Evolutionary conservation across 2,113 vertebrate species (phyloP).

Genomic region (human): DNA sequence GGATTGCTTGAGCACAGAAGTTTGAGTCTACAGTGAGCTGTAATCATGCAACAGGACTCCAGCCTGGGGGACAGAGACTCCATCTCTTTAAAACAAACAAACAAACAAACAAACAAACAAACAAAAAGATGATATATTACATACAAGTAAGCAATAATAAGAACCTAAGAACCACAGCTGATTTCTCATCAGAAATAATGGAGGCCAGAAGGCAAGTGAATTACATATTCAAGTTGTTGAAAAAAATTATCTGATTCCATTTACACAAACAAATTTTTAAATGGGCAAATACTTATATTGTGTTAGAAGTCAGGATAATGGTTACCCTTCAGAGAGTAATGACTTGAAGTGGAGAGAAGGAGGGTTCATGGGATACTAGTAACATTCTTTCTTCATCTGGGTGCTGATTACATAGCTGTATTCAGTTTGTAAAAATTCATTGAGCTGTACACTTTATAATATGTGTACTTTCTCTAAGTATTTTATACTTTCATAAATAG

Average conservation of each 20-base stretch:
- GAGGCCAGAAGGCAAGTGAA: neutral
- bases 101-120: too few relatives aligned
- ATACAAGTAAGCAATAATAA: neutral
- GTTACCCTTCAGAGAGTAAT: neutral
- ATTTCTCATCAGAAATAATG: neutral
- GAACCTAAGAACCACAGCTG: neutral
- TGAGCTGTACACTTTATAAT: neutral
- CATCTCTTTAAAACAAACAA: too few relatives aligned
- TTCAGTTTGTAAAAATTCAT: slow-evolving; percentile 25
- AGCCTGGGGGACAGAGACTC: too few relatives aligned
- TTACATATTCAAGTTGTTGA: neutral
- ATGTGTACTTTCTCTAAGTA: neutral
- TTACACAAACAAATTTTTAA: neutral
- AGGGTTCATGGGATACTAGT: neutral
- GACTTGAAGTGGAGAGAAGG: neutral
- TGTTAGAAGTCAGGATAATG: slow-evolving; percentile 13
- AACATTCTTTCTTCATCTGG: neutral
- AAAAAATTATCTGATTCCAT: neutral
- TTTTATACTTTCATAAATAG: slow-evolving; percentile 28
- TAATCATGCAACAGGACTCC: too few relatives aligned
- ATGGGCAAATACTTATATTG: neutral
- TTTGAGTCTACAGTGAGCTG: too few relatives aligned
- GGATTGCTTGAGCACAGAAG: too few relatives aligned
- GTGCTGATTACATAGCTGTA: neutral
- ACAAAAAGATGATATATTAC: neutral